Evolutionary conservation across 2,888 invertebrate genomes (phyloP).

Genomic region (Cancer borealis): DNA sequence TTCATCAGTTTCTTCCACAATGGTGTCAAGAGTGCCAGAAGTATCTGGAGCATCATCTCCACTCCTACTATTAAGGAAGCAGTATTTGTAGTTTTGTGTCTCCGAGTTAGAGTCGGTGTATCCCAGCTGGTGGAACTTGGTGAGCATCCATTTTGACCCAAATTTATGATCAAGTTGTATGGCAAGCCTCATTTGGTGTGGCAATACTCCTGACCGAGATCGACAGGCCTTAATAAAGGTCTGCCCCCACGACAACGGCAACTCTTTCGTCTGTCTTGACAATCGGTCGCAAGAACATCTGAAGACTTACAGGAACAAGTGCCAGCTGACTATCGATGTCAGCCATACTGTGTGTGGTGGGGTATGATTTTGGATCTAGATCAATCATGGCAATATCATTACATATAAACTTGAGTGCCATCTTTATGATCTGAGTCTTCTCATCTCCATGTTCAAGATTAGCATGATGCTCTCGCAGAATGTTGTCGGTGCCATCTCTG

Average conservation of each 20-base stretch:
- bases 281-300: slow-evolving; percentile 58
- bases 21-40: slow-evolving; percentile 62
- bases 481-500: slow-evolving; percentile 54
- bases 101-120: slow-evolving; percentile 21
- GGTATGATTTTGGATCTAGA: slow-evolving; percentile 58
- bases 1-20: slow-evolving; percentile 59
- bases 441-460: slow-evolving; percentile 59
- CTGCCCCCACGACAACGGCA: slow-evolving; percentile 55
- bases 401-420: slow-evolving; percentile 60
- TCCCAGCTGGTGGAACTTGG: slow-evolving; percentile 58
- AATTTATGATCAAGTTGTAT: slow-evolving; percentile 66
- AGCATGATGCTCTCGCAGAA: slow-evolving; percentile 60
- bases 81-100: slow-evolving; percentile 50
- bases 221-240: slow-evolving; percentile 49
- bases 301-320: slow-evolving; percentile 60
- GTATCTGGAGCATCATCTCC: slow-evolving; percentile 50
- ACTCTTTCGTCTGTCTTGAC: slow-evolving; percentile 60
- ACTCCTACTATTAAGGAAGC: slow-evolving; percentile 51
- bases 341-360: slow-evolving; percentile 50
- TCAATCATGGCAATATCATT: slow-evolving; percentile 60
- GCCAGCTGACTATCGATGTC: slow-evolving; percentile 57
- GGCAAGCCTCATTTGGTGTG: slow-evolving; percentile 58
- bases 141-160: slow-evolving; percentile 58
- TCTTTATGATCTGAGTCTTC: slow-evolving; percentile 62
- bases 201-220: slow-evolving; percentile 53